Base-by-base conservation (phyloP, 2,797 vertebrate genomes). In the Esox lucius region DNA sequence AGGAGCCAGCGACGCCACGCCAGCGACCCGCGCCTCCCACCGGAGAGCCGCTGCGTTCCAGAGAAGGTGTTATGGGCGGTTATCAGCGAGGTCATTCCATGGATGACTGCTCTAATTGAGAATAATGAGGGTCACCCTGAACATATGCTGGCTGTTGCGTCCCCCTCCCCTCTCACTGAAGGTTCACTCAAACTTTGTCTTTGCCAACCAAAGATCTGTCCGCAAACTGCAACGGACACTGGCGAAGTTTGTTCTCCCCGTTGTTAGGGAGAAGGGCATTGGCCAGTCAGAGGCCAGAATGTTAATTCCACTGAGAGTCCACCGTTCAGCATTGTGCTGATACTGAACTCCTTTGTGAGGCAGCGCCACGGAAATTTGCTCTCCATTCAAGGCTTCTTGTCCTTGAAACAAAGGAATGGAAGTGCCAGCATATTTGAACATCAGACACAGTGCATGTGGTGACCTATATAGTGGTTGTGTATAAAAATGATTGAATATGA, bases 81-180 rank as follows among this genome's bases (percentile, higher is more conserved):
- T 93, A 94, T 94, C 94, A 94, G 93, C 92, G 88, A 93, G 92
- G 93, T 93, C 91, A 92, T 93, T 93, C 92, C 94, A 94, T 93
- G 94, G 94, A 94, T 95, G 94, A 92, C 93, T 95, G 94, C 93
- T 91, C 93, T 95, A 94, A 95, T 94, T 94, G 94, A 94, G 93
- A 95, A 94, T 95, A 95, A 94, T 94, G 93, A 95, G 94, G 94
- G 94, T 95, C 94, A 95, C 94, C 94, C 94, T 95, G 94, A 94
- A 93, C 94, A 95, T 95, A 95, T 95, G 94, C 94, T 94, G 90
- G 90, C 93, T 93, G 94, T 93, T 94, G 91, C 91, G 91, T 92
- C 89, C 92, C 90, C 85, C 91, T 89, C 87, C 87, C 85, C 90
- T 89, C 88, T 86, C 84, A 91, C 90, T 92, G 92, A 93, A 87